Evolutionary conservation across 2,113 vertebrate genomes (phyloP).

Genomic region (Hemibagrus wyckioides): DNA sequence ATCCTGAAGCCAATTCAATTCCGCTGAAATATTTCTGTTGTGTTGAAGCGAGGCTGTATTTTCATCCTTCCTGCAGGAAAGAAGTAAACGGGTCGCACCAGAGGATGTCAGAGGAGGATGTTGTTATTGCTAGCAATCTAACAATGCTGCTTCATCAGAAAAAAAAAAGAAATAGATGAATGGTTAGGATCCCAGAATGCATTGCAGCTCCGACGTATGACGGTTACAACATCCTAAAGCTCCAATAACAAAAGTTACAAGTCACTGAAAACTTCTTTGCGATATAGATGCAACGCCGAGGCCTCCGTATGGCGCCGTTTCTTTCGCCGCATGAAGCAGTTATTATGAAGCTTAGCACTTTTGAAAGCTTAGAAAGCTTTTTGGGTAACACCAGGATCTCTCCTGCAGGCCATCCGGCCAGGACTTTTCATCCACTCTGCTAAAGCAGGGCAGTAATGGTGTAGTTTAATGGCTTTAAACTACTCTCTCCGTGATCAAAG

Average conservation of each 20-base stretch:
- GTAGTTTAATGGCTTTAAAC: conserved; percentile 41
- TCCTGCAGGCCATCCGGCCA: conserved; percentile 7
- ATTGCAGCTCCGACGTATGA: not conserved
- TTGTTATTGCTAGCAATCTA: not conserved
- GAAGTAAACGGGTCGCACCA: not conserved
- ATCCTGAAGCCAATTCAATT: not conserved
- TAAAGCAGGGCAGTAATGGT: conserved; percentile 40
- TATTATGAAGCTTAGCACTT: conserved; percentile 26
- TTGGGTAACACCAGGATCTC: conserved; percentile 18
- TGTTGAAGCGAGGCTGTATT: not conserved
- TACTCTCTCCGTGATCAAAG: conserved; percentile 16
- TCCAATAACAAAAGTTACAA: not conserved
- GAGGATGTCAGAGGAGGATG: not conserved
- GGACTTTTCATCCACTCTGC: conserved; percentile 35
- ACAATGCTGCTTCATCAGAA: not conserved
- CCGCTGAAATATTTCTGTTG: not conserved
- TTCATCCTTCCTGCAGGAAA: not conserved
- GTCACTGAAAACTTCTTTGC: not conserved
- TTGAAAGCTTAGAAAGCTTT: conserved; percentile 26
- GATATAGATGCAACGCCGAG: not conserved
- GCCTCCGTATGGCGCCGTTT: not conserved
- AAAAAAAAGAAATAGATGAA: not conserved
- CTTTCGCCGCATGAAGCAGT: not conserved
- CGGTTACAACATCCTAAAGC: not conserved
- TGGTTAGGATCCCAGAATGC: not conserved